Percentiles rank a stretch among this genome's conserved stretches.
These are phyloP conservation scores for Drosophila parthenogenetica DNA, from an alignment of 2,888 invertebrate species.

Conservation along the genomic window DNA sequence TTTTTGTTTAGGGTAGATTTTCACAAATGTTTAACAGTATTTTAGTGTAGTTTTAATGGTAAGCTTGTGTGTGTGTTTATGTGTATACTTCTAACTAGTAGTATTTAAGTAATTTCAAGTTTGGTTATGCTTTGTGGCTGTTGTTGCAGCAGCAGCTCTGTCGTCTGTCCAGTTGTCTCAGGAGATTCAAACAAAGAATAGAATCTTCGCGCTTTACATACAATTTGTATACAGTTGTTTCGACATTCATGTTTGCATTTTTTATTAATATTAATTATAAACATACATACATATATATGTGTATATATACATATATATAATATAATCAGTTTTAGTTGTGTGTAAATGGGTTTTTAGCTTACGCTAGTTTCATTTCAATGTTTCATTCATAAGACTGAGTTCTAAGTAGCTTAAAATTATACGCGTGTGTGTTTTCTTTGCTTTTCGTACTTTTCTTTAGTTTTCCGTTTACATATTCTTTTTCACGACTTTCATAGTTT, in stretches of 20 bases:
- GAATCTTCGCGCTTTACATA: constrained; percentile 56
- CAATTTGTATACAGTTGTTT: constrained; percentile 40
- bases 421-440: constrained; percentile 26
- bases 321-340: constrained; percentile 21
- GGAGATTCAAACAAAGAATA: constrained; percentile 8
- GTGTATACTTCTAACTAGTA: constrained; percentile 37
- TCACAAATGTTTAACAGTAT: constrained; percentile 39
- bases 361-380: constrained; percentile 59
- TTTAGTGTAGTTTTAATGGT: constrained; percentile 34
- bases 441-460: constrained; percentile 21
- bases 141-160: constrained; percentile 20
- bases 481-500: constrained; percentile 10
- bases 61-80: constrained; percentile 37
- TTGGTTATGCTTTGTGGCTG: constrained; percentile 14
- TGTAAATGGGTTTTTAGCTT: constrained; percentile 52
- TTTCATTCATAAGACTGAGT: constrained; percentile 70
- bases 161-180: constrained; percentile 4
- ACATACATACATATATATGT: constrained; percentile 47
- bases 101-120: constrained; percentile 60
- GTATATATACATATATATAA: constrained; percentile 30
- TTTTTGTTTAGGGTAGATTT: constrained; percentile 23
- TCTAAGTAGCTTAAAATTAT: constrained; percentile 62
- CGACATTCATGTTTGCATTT: constrained; percentile 62
- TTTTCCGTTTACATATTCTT: constrained; percentile 18
- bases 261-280: constrained; percentile 64